A percentile compares a stretch with the other conserved stretches of the same genome.
phyloP scores from a whole-genome alignment of 1,140 invertebrate species.

The Drosophila sp. region DNA sequence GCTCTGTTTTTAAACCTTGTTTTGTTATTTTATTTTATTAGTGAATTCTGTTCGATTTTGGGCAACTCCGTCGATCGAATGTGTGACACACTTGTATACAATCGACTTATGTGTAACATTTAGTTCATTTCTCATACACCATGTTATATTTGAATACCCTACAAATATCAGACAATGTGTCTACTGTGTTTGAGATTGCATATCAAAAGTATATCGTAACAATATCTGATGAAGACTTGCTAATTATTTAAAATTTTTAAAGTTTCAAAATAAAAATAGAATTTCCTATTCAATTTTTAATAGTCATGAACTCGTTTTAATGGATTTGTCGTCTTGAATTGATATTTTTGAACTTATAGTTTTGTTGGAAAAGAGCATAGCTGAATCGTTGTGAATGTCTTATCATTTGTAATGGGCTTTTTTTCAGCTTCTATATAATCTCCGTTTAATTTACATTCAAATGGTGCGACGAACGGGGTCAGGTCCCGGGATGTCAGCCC shows the following conservation, averaged over 20 bases:
- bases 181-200: too few relatives aligned
- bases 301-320: not conserved
- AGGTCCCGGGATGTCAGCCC: conserved; percentile 26
- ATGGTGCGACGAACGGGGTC: conserved; percentile 59
- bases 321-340: too few relatives aligned
- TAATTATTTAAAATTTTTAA: not conserved
- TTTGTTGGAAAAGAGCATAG: conserved; percentile 4
- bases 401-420: conserved; percentile 13
- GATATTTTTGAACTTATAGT: not conserved
- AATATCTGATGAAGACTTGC: too few relatives aligned
- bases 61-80: conserved; percentile 19
- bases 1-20: not conserved
- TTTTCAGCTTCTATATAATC: conserved; percentile 16
- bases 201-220: too few relatives aligned
- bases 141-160: conserved; percentile 16
- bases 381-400: conserved; percentile 4
- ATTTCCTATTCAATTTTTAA: not conserved
- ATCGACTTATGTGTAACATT: conserved; percentile 16
- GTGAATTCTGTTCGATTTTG: conserved; percentile 29
- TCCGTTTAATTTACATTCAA: conserved; percentile 73
- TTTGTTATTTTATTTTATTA: conserved; percentile 26
- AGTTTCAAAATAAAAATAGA: not conserved
- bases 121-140: conserved; percentile 15
- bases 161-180: not conserved
- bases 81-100: conserved; percentile 16